These are phyloP conservation scores for Diacarnus erythraeanus DNA, from an alignment of 37 sponge, comb jelly and placozoan genomes.

Conservation along the genomic window DNA sequence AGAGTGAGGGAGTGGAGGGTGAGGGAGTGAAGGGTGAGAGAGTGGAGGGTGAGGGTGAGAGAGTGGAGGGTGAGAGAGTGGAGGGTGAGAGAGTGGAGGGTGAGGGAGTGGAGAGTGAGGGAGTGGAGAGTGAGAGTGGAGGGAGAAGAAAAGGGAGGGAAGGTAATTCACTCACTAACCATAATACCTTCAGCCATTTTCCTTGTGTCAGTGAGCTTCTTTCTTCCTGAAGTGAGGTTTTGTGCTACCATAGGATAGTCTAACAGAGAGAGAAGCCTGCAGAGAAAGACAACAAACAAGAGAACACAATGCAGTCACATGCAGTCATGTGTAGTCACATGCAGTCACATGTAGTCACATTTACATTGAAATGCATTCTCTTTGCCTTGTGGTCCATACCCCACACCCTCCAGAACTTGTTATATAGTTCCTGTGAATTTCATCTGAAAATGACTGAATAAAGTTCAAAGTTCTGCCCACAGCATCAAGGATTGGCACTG, in stretches of 20 bases:
- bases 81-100: neutral
- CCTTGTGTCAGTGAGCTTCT: neutral
- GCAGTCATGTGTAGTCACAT: neutral
- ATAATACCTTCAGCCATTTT: slow-evolving; percentile 17
- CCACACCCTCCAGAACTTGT: neutral
- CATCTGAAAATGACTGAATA: slow-evolving; percentile 13
- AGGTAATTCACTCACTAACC: slow-evolving; percentile 9
- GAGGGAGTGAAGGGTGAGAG: neutral
- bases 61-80: neutral
- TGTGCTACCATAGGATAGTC: neutral
- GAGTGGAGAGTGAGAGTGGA: neutral
- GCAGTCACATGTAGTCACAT: neutral
- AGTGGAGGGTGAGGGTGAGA: neutral
- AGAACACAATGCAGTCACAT: neutral
- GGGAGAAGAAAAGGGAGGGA: too few species aligned
- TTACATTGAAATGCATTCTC: slow-evolving; percentile 27
- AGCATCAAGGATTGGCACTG: neutral
- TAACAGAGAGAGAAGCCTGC: slow-evolving; percentile 6
- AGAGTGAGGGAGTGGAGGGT: neutral
- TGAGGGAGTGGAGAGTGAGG: neutral
- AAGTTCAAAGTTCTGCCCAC: slow-evolving; percentile 6
- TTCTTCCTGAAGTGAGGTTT: neutral
- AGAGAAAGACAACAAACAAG: slow-evolving; percentile 15
- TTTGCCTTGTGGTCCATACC: slow-evolving; percentile 9
- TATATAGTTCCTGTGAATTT: neutral